Base-by-base conservation (phyloP, 2,797 vertebrate genomes). In the Gobionotothen gibberifrons region DNA sequence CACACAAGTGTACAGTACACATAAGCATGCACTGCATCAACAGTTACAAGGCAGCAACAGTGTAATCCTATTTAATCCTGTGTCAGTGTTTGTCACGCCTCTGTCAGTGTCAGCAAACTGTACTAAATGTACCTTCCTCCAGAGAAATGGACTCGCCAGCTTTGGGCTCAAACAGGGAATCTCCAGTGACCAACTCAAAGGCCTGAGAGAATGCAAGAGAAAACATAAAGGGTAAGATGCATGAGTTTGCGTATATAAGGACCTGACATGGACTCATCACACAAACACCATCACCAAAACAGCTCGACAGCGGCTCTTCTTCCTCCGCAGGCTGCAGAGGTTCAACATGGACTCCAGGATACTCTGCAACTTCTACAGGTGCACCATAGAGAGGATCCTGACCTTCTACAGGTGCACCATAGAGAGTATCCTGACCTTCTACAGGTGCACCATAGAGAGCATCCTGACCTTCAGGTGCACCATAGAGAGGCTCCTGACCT, bases 181-280 rank as follows among this genome's bases (percentile, higher is more conserved):
- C 92, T 61, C 96, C 96, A 21, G 95, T 96, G 70, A 93, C 89
- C 90, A 97, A 86, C 90, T 97, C 96, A 86, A 97, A 97, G 59
- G 95, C 95, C 96, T 97, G 71, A 44, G 59, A 64, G 89, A 83
- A 13, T 49, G 77, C 77, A 85, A 17, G 55, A 69, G 21, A 42
- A 63, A 58, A 67, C 44, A 16, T 26, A 62, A 61, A 57, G 8
- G 48, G 9, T 67, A 3, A 74, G 16, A 40, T 19, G 11, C 53
- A 43, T n/a, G n/a, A 46, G 29, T 56, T 21, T 26, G 29, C 10
- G 1, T 75, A 39, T 51, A 8, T 5, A 36, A 26, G 46, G 12
- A 36, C 32, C 8, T 36, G 36, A 36, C 32, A 36, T 36, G 8
- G 32, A 36, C 32, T 36, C 32, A 36, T 36, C 32, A 36, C 32